Evolutionary conservation across 2,113 vertebrate species (phyloP), one percentile per base, ranked within the genome.

Genomic region (Petrocephalus microphthalmus): DNA sequence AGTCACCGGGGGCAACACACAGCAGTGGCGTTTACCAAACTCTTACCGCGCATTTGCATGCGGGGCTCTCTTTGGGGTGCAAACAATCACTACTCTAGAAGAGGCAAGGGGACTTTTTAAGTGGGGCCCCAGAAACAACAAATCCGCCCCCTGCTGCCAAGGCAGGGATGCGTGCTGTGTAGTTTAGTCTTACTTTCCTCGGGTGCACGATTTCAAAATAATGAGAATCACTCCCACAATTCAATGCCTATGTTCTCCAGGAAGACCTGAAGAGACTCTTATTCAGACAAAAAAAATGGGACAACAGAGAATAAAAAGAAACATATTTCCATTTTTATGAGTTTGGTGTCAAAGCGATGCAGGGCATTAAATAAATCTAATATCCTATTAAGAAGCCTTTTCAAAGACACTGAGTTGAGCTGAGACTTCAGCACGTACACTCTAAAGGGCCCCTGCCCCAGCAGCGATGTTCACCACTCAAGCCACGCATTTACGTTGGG

Each of bases 311-410:
- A 67, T 29, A 67, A 67, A 83, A 83, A 84, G 45, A 84, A 84
- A 84, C 42, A 84, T 84, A 84, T 84, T 84, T 84, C 82, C 45
- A 84, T 84, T 51, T 49, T 51, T 84, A 84, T 84, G 82, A 84
- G 45, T 49, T 84, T 52, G 42, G 17, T 47, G 45, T 84, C 82
- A 84, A 25, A 84, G 82, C 45, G 11, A 84, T 49, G 49, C 82
- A 25, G 49, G 25, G 82, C 42, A 84, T 84, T 84, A 84, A 84
- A 84, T 84, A 84, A 84, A 84, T 84, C 82, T 52, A 52, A 84
- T 52, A 84, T 29, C 82, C 49, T 52, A 84, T 84, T 84, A 84
- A 13, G 37, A 29, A 84, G 82, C 42, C 20, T 52, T 84, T 51
- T 84, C n/a, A 84, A 84, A 84, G 82, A 84, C 45, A 84, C 47